phyloP scores from a whole-genome alignment of 2,888 invertebrate genomes.

The Sphinx pinastri region DNA sequence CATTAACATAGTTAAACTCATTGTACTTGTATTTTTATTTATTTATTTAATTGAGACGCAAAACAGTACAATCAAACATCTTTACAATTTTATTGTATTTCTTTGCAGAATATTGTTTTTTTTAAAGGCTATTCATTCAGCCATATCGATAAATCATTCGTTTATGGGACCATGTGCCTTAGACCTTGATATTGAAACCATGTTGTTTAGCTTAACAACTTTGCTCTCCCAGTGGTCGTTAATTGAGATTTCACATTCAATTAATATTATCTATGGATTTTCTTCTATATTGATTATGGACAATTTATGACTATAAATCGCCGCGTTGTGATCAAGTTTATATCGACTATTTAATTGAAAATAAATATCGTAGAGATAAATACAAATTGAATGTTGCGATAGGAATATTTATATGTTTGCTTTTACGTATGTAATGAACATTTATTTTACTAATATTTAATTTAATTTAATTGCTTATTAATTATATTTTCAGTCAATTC shows the following conservation, averaged over 20 bases:
- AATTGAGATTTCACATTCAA: slow-evolving; percentile 48
- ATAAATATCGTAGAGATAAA: slow-evolving; percentile 12
- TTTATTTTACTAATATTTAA: not conserved
- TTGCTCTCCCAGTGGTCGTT: slow-evolving; percentile 44
- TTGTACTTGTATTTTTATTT: no score
- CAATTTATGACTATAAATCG: slow-evolving; percentile 41
- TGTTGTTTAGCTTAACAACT: slow-evolving; percentile 37
- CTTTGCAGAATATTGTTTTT: no score
- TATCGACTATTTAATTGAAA: slow-evolving; percentile 16
- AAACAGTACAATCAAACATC: no score
- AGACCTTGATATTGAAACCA: not conserved
- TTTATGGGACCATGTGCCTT: not conserved
- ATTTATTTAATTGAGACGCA: no score
- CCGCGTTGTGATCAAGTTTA: slow-evolving; percentile 29
- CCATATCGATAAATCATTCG: not conserved
- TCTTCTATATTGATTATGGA: slow-evolving; percentile 35
- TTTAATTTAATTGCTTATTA: not conserved
- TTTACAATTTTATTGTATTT: no score
- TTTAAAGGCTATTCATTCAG: not conserved
- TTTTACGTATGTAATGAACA: not conserved
- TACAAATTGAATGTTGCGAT: not conserved
- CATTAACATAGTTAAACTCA: no score
- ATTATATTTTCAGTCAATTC: no score
- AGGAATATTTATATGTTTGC: slow-evolving; percentile 1
- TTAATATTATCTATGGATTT: slow-evolving; percentile 46